A percentile compares a stretch with the other conserved stretches of the same genome.
phyloP scores from a whole-genome alignment of 2,113 vertebrate species.

The Chaetops frenatus region DNA sequence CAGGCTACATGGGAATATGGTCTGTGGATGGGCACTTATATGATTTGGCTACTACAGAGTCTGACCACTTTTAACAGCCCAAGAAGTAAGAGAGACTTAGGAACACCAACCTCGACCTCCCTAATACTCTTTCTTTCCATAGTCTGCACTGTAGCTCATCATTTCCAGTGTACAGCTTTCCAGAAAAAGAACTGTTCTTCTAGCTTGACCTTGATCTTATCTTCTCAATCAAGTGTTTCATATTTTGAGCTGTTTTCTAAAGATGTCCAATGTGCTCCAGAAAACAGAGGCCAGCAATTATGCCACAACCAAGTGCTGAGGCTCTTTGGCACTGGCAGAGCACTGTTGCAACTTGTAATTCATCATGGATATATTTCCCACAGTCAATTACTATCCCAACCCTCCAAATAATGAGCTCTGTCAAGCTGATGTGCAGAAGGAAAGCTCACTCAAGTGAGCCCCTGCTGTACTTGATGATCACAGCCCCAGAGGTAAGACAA shows the following conservation, averaged over 20 bases:
- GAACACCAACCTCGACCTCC: neutral
- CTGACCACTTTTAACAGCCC: neutral
- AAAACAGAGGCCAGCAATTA: neutral
- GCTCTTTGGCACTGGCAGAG: neutral
- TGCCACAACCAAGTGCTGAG: neutral
- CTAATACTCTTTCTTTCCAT: neutral
- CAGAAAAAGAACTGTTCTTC: neutral
- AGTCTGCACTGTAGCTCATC: neutral
- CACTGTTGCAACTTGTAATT: neutral
- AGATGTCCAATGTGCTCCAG: neutral
- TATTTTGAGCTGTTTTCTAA: neutral
- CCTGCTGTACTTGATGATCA: neutral
- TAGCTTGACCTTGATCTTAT: neutral
- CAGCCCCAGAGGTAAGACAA: neutral
- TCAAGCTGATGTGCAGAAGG: neutral
- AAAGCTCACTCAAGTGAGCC: neutral
- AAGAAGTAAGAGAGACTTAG: neutral
- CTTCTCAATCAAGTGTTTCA: neutral
- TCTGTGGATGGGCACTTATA: neutral
- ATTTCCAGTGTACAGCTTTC: neutral
- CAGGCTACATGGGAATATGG: neutral
- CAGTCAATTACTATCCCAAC: neutral
- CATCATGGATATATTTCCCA: neutral
- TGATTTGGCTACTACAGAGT: neutral
- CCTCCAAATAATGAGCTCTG: neutral